Base-by-base conservation (phyloP, 2,797 vertebrate species). In the Eptatretus atami region DNA sequence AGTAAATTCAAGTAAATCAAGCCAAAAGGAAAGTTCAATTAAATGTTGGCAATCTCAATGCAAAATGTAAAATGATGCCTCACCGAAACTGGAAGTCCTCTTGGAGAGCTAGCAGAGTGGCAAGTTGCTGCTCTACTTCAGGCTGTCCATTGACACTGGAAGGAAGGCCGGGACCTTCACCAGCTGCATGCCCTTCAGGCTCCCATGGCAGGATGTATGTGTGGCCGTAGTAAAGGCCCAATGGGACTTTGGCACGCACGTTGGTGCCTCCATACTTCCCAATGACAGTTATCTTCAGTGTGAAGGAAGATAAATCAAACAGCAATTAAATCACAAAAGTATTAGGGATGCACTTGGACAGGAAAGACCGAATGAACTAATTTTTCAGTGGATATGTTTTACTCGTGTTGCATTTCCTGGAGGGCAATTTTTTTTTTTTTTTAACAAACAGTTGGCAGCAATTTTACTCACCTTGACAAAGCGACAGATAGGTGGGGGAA, bases 21-120 rank as follows among this genome's bases (percentile, higher is more conserved):
- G 31, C 31, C 31, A 44, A 44, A 44, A 64, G 53, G 6, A 64
- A 61, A 11, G 6, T 66, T 8, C 31, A 44, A 44, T 4, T 44
- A 44, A 44, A 44, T 44, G 31, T 8, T 44, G 31, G 31, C 31
- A 44, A 44, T 44, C 31, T 44, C 31, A 44, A 44, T 44, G 31
- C 31, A 44, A 44, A 44, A 44, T 44, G 31, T 44, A 4, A 5
- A 44, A 44, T 44, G 31, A 8, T 44, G 31, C 31, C 73, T 73
- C 64, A 93, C 92, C 92, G 86, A 84, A 90, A 98, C 65, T 98
- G 92, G 73, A 98, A 92, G 70, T 98, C 92, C 71, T 98, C 92
- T 73, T 98, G 92, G 65, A 96, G 73, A 0, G 92, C 88, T 71
- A 86, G 76, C 90, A 98, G 96, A 90, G 95, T 96, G 66, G 82